Evolutionary conservation across 2,113 vertebrate species (phyloP), one percentile per base, ranked within the genome.

Genomic region (Pygoscelis antarcticus): DNA sequence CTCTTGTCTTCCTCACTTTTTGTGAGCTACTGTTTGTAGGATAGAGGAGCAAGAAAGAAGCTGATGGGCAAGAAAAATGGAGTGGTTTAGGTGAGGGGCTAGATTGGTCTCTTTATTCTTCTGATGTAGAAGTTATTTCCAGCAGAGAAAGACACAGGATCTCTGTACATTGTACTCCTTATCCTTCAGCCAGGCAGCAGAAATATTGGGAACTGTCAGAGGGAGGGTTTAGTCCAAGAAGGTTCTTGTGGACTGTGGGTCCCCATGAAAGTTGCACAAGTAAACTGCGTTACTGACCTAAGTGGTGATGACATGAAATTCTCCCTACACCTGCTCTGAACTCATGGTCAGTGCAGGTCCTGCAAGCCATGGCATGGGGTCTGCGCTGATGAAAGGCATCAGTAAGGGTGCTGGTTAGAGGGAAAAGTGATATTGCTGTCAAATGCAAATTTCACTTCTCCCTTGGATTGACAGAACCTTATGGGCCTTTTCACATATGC

Each of bases 361-460:
- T 68, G 47, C 52, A 49, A 34, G 10, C 38, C 42, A 15, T 6
- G 52, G 17, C 27, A 17, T 14, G 32, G 27, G 14, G 65, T 36
- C 58, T 1, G 3, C 8, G 16, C 27, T 58, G 57, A 34, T 34
- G n/a, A 42, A 72, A 77, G 17, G 27, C 58, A 49, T 36, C 25
- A 36, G 19, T 21, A 46, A 79, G 11, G 25, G 19, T 68, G 21
- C 11, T 68, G 57, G 23, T 76, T 13, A 58, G 52, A 62, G 42
- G 27, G 16, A 83, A 80, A 76, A 60, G 11, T 36, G 38, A 20
- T n/a, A 42, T 2, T 0, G 0, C 13, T 29, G 3, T 34, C 52
- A 64, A 29, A 51, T 23, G 47, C 14, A 80, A 78, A 51, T 80
- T 87, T 91, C 21, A 42, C 6, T 80, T 83, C 38, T 82, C 51